Evolutionary conservation across 2,113 vertebrate genomes (phyloP).

Genomic region (Chaetorhynchus papuensis): DNA sequence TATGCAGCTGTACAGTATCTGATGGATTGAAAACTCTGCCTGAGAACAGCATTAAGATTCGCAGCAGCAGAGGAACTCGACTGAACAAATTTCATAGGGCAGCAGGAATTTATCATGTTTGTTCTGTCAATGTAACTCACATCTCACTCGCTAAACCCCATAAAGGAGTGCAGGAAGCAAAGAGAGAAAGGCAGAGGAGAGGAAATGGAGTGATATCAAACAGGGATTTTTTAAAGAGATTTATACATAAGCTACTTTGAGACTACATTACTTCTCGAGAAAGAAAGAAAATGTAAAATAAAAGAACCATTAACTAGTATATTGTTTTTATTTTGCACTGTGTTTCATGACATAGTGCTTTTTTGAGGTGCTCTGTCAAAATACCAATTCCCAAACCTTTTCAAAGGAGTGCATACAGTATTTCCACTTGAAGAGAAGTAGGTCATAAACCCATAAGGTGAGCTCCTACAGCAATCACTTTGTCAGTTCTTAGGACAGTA

Average conservation of each 20-base stretch:
- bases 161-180: background rate
- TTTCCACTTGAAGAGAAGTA: constrained; percentile 32
- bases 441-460: background rate
- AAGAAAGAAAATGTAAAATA: constrained; percentile 14
- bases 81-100: constrained; percentile 53
- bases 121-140: constrained; percentile 44
- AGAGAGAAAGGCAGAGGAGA: background rate
- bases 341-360: background rate
- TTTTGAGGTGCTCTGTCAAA: constrained; percentile 25
- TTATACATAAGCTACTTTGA: constrained; percentile 5
- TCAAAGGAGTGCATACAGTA: background rate
- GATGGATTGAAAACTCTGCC: constrained; percentile 52
- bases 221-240: background rate
- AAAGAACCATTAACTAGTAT: constrained; percentile 10
- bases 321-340: background rate
- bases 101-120: constrained; percentile 64
- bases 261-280: background rate
- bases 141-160: constrained; percentile 26
- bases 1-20: constrained; percentile 43
- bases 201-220: background rate
- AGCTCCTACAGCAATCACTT: background rate
- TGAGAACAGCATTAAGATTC: constrained; percentile 61
- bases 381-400: background rate
- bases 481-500: background rate
- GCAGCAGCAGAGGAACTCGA: constrained; percentile 16